Percentiles rank a stretch among this genome's conserved stretches.
Conservation (phyloP, 2,888 invertebrate genomes). For the Drosophila paucipuncta region DNA sequence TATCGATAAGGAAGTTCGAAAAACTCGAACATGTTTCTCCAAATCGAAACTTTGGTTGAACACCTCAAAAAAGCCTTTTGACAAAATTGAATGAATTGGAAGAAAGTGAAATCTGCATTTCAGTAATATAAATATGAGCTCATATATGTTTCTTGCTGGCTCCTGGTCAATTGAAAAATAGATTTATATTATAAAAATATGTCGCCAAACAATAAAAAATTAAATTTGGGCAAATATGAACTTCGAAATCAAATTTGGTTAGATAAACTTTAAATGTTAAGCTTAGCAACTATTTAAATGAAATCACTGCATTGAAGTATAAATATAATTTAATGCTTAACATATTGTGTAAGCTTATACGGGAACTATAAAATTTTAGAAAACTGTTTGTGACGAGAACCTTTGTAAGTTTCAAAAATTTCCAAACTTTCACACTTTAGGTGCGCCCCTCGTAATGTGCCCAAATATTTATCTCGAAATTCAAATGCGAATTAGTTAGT, state of each 20-base stretch:
- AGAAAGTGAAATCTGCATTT: neutral
- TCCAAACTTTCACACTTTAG: neutral
- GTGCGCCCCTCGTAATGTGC: slow-evolving; percentile 12
- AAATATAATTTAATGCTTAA: neutral
- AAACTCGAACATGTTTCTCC: neutral
- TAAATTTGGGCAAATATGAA: neutral
- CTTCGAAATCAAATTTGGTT: neutral
- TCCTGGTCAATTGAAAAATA: neutral
- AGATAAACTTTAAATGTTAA: neutral
- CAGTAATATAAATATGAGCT: neutral
- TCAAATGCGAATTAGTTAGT: neutral
- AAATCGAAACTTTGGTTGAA: neutral
- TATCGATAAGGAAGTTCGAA: slow-evolving; percentile 8
- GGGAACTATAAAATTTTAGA: too few relatives aligned
- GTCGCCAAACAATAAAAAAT: neutral
- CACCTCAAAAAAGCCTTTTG: neutral
- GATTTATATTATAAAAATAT: too few relatives aligned
- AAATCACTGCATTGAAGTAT: neutral
- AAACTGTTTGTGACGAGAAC: neutral
- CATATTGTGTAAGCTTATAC: too few relatives aligned
- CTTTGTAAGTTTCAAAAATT: neutral
- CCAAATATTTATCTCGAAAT: slow-evolving; percentile 3
- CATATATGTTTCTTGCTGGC: neutral
- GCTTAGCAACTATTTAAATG: neutral
- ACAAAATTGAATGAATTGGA: neutral